These are phyloP conservation scores for Epizoanthus scotinus DNA, from an alignment of 92 coral and sea anemone species.

Conservation along the genomic window DNA sequence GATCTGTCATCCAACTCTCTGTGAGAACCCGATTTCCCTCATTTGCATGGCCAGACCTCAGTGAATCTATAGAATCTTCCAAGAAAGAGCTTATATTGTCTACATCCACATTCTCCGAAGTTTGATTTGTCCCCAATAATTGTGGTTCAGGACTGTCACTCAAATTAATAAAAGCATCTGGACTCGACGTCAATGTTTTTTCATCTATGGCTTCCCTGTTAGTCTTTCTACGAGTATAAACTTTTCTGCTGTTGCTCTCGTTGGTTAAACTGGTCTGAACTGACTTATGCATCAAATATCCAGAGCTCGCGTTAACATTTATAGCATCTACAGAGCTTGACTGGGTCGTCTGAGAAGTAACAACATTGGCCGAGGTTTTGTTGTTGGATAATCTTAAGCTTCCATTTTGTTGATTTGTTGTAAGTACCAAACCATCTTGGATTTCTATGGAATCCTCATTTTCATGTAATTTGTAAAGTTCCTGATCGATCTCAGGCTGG, in stretches of 20 bases:
- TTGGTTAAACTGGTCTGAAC: not conserved
- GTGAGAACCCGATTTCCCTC: conserved; percentile 45
- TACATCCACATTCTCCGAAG: not conserved
- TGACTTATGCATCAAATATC: not conserved
- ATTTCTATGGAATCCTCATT: not conserved
- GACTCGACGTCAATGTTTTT: not conserved
- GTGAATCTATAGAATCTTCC: not conserved
- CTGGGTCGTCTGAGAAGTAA: not conserved
- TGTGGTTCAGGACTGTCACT: conserved; percentile 10
- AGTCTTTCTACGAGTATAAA: not conserved
- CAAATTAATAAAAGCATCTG: not conserved
- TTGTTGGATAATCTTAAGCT: not conserved
- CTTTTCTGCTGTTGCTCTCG: not conserved
- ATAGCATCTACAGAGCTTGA: not conserved
- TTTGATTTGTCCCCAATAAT: not conserved
- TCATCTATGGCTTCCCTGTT: not conserved
- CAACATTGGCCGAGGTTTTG: not conserved
- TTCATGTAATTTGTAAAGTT: not conserved
- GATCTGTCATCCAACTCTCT: conserved; percentile 80
- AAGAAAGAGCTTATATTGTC: not conserved
- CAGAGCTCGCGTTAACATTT: not conserved
- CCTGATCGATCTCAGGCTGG: not conserved
- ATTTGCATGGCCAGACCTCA: conserved; percentile 34
- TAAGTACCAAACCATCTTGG: not conserved
- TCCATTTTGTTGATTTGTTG: not conserved